Evolutionary conservation across 2,113 vertebrate species (phyloP), one percentile per base, ranked within the genome.

Genomic region (Macquaria australasica): DNA sequence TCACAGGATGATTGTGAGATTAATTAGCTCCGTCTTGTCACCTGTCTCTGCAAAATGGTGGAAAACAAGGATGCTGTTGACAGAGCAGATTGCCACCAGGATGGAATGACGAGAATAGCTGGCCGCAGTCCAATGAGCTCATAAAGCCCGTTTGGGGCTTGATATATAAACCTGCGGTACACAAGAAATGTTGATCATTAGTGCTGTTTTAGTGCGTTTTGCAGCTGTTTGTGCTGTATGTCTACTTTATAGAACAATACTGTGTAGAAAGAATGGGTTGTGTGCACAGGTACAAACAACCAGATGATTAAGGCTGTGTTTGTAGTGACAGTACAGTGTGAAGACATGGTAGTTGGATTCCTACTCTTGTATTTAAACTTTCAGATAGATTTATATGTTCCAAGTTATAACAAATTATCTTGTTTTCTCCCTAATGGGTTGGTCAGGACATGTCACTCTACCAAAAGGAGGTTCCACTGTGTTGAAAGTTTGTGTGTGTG

Each of bases 1-100:
- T 95, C 88, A 89, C 94, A 84, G 91, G 92, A 93, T 94, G 90
- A 95, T 93, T 91, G 90, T 86, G 90, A 89, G 93, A 95, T 95
- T 94, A 95, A 96, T 96, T 96, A 94, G 91, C 89, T 87, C 55
- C 39, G 62, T 89, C 91, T 75, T 91, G 90, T 92, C 89, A 86
- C 88, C 85, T 83, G 81, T 88, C 83, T n/a, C 77, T 50, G 74
- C 84, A 89, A 90, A 88, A 93, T 78, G 79, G 71, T 77, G 71
- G 59, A 48, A 89, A 91, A 87, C 80, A 83, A 77, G 83, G 79
- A 81, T 79, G 88, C 59, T 91, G 89, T 91, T 86, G 71, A 83
- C 85, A 15, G 72, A 75, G 62, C 83, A 80, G 89, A 88, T 77
- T 80, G 80, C 82, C 62, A 72, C 75, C 0, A 58, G 77, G 81